Evolutionary conservation across 2,888 invertebrate species (phyloP).

Genomic region (Margaritifera margaritifera): DNA sequence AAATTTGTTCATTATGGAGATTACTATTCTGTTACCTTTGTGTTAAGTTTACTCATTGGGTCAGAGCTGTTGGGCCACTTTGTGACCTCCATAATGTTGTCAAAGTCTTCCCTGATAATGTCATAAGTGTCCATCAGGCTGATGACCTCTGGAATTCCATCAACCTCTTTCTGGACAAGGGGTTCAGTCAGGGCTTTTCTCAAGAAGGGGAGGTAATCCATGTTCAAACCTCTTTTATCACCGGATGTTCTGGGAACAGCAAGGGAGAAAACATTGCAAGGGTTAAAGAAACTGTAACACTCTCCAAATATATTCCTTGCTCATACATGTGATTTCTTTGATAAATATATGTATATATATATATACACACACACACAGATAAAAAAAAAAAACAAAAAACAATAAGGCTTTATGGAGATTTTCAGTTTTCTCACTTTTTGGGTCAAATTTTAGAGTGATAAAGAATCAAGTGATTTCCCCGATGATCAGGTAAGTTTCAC

Average conservation of each 20-base stretch:
- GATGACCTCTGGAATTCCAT: constrained; percentile 83
- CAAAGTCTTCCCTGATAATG: constrained; percentile 91
- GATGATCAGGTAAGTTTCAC: too few relatives aligned
- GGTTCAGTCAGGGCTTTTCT: constrained; percentile 85
- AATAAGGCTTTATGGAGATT: too few relatives aligned
- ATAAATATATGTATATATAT: too few relatives aligned
- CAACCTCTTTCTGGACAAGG: constrained; percentile 80
- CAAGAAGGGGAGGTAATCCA: constrained; percentile 90
- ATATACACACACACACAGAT: too few relatives aligned
- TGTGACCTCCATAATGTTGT: constrained; percentile 88
- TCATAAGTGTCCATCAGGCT: constrained; percentile 87
- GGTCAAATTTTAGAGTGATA: too few relatives aligned
- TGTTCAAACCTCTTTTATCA: constrained; percentile 85
- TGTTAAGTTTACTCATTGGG: constrained; percentile 81
- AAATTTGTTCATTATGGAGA: too few relatives aligned
- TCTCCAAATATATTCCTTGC: too few relatives aligned
- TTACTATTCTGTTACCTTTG: constrained; percentile 66
- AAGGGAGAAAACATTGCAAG: background rate
- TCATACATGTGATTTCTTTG: too few relatives aligned
- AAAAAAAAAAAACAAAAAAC: too few relatives aligned
- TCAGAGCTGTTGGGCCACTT: constrained; percentile 84
- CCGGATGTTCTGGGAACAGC: constrained; percentile 81
- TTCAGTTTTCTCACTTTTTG: background rate
- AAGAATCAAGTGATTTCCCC: too few relatives aligned
- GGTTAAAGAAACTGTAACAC: background rate